Conservation (phyloP, 2,888 invertebrate species). For the Hyppa rectilinea region DNA sequence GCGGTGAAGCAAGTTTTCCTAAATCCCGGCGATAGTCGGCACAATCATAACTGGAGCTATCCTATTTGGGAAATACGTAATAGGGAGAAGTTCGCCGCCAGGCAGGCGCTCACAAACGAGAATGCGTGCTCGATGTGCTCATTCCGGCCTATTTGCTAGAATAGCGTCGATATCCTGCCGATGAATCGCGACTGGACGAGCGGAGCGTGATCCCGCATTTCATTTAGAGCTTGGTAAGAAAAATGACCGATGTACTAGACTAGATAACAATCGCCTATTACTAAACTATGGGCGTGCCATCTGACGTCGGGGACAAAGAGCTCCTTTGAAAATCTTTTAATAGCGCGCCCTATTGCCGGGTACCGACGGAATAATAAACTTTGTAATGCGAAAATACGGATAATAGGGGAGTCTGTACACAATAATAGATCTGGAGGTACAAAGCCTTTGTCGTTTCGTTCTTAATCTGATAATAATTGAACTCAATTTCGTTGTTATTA, state of each 20-base stretch:
- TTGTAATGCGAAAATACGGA: conserved; percentile 67
- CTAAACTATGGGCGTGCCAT: conserved; percentile 40
- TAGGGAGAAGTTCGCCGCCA: conserved; percentile 83
- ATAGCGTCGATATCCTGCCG: conserved; percentile 78
- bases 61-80: conserved; percentile 82
- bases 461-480: conserved; percentile 79
- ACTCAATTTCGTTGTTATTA: conserved; percentile 76
- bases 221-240: conserved; percentile 75
- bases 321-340: conserved; percentile 59
- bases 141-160: conserved; percentile 80
- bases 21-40: conserved; percentile 75
- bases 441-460: conserved; percentile 72
- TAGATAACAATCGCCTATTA: conserved; percentile 61
- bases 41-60: conserved; percentile 80
- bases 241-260: conserved; percentile 64
- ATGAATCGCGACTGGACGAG: conserved; percentile 76
- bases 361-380: conserved; percentile 65
- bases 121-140: conserved; percentile 78
- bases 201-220: conserved; percentile 81
- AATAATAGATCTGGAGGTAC: conserved; percentile 69
- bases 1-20: conserved; percentile 70
- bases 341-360: conserved; percentile 52
- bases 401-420: conserved; percentile 65
- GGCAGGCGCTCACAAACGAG: conserved; percentile 79
- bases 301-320: conserved; percentile 49